Evolutionary conservation across 1,140 invertebrate species (phyloP).

Genomic region (Anoplolepis gracilipes): DNA sequence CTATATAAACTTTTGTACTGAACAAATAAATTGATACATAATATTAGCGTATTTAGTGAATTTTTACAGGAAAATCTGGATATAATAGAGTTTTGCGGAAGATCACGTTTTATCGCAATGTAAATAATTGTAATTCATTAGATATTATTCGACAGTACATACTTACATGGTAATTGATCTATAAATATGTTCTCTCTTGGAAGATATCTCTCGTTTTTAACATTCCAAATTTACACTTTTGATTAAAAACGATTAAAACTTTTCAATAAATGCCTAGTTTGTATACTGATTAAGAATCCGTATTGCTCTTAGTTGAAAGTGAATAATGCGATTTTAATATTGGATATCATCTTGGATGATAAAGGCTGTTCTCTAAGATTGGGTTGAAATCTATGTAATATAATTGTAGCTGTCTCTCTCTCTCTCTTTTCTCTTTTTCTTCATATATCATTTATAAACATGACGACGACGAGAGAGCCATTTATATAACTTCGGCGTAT

Average conservation of each 20-base stretch:
- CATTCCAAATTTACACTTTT: neutral
- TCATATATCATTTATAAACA: constrained; percentile 35
- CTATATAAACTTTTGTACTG: neutral
- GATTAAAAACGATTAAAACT: constrained; percentile 9
- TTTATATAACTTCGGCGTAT: constrained; percentile 57
- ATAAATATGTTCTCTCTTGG: neutral
- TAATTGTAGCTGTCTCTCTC: too few species aligned
- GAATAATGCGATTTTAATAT: constrained; percentile 29
- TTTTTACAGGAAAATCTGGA: constrained; percentile 12
- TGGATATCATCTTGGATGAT: constrained; percentile 3
- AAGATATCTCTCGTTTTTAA: neutral
- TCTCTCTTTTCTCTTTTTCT: neutral
- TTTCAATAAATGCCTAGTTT: neutral
- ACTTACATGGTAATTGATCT: neutral
- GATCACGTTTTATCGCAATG: constrained; percentile 17
- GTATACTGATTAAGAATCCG: neutral
- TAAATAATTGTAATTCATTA: constrained; percentile 14
- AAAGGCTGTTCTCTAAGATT: constrained; percentile 12
- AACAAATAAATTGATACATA: neutral
- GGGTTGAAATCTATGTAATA: neutral
- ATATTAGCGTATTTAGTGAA: constrained; percentile 15
- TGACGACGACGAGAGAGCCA: constrained; percentile 42
- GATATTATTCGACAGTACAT: neutral
- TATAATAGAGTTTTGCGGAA: neutral
- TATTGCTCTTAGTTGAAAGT: neutral